Conservation (phyloP, 35 echinoderm and acorn worm genomes). For the Ophiothrix spiculata region DNA sequence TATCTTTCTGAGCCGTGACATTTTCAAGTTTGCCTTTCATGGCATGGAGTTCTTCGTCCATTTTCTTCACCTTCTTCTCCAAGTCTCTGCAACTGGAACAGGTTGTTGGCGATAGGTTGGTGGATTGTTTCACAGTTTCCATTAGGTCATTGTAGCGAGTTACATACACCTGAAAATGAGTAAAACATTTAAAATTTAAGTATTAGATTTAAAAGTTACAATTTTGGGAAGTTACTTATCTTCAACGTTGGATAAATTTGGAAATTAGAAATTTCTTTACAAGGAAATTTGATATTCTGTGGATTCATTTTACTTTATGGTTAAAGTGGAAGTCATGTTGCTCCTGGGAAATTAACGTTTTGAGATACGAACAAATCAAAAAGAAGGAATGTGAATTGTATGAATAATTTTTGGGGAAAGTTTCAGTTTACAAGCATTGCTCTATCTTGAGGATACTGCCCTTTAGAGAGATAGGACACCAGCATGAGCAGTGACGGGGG, state of each 20-base stretch:
- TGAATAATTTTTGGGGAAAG: too few relatives aligned
- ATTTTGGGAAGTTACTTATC: background rate
- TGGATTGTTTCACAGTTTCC: slow-evolving; percentile 21
- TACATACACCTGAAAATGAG: slow-evolving; percentile 1
- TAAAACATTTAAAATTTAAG: background rate
- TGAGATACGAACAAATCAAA: too few relatives aligned
- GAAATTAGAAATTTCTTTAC: background rate
- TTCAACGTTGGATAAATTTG: background rate
- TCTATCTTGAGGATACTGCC: too few relatives aligned
- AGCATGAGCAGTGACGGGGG: too few relatives aligned
- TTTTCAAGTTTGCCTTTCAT: background rate
- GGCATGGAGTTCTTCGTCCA: background rate
- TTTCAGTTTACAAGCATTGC: too few relatives aligned
- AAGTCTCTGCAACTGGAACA: slow-evolving; percentile 8
- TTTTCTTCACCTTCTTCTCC: background rate
- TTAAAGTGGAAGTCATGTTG: too few relatives aligned
- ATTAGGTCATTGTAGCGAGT: slow-evolving; percentile 33
- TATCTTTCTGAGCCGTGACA: slow-evolving; percentile 13
- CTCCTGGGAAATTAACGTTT: too few relatives aligned
- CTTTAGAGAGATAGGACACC: too few relatives aligned
- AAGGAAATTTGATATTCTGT: background rate
- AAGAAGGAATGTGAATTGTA: too few relatives aligned
- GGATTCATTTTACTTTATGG: background rate
- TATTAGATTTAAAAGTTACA: background rate
- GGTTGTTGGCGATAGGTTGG: background rate